A percentile compares a stretch with the other conserved stretches of the same genome.
phyloP scores from a whole-genome alignment of 2,888 invertebrate species.

The Cosmorhoe ocellata region DNA sequence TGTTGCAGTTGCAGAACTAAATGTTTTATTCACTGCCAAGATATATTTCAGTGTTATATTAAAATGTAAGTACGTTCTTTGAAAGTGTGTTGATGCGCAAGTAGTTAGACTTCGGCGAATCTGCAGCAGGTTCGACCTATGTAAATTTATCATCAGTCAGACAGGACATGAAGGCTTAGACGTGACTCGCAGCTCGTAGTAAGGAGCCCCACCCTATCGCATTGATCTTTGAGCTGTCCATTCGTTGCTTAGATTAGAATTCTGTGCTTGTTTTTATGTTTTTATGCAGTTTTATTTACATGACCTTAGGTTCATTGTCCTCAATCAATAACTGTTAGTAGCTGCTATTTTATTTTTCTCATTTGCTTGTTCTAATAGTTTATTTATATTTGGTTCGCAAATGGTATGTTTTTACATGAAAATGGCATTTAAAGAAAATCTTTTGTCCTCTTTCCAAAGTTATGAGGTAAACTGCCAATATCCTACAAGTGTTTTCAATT shows the following conservation, averaged over 20 bases:
- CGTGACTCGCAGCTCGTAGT: slow-evolving; percentile 6
- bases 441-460: no score
- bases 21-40: slow-evolving; percentile 7
- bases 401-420: no score
- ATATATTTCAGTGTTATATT: not conserved
- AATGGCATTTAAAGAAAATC: no score
- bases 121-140: not conserved
- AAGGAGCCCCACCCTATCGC: not conserved
- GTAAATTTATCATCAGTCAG: slow-evolving; percentile 15
- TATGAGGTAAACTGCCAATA: no score
- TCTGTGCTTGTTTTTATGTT: slow-evolving; percentile 8
- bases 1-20: slow-evolving; percentile 23
- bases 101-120: not conserved
- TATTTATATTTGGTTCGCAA: not conserved
- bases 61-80: not conserved
- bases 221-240: not conserved
- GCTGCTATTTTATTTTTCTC: slow-evolving; percentile 7
- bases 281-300: slow-evolving; percentile 47
- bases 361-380: not conserved
- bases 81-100: no score
- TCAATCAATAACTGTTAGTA: slow-evolving; percentile 25
- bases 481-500: no score
- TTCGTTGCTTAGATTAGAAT: not conserved
- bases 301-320: slow-evolving; percentile 64
- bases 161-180: slow-evolving; percentile 10